These are phyloP conservation scores for Camponotus vicinus DNA, from an alignment of 1,140 invertebrate species.

Conservation along the genomic window DNA sequence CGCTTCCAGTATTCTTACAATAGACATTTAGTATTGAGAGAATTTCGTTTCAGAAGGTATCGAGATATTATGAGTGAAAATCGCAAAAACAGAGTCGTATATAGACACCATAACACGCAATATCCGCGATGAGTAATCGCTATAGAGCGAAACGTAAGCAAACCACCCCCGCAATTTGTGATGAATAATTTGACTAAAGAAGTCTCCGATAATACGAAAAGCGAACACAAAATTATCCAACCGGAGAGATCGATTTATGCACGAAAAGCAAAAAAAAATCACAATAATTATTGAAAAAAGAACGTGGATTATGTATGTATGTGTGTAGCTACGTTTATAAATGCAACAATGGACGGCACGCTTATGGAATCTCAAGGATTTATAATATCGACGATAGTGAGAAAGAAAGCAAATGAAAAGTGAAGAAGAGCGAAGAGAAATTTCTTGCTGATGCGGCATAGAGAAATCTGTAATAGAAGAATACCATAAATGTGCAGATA, in stretches of 20 bases:
- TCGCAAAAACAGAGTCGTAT: background rate
- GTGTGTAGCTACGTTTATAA: background rate
- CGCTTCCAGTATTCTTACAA: background rate
- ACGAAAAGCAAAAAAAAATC: slow-evolving; percentile 18
- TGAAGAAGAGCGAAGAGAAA: background rate
- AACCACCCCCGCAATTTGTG: slow-evolving; percentile 6
- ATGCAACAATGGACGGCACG: slow-evolving; percentile 19
- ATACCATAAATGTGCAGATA: background rate
- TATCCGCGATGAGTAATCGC: slow-evolving; percentile 17
- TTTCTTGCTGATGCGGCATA: background rate
- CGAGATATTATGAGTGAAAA: background rate
- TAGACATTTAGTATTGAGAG: background rate
- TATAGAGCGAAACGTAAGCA: slow-evolving; percentile 9
- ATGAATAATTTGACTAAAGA: slow-evolving; percentile 18
- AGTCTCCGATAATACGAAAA: slow-evolving; percentile 32
- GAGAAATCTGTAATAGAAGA: background rate
- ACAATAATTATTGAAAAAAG: slow-evolving; percentile 20
- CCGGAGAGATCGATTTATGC: background rate
- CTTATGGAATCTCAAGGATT: slow-evolving; percentile 21
- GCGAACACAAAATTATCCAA: slow-evolving; percentile 42
- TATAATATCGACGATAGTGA: background rate
- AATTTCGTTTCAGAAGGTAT: background rate
- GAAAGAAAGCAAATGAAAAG: background rate
- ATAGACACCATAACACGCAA: background rate
- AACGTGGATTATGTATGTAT: background rate